Conservation (phyloP, 2,888 invertebrate genomes). For the Leucoma salicis region DNA sequence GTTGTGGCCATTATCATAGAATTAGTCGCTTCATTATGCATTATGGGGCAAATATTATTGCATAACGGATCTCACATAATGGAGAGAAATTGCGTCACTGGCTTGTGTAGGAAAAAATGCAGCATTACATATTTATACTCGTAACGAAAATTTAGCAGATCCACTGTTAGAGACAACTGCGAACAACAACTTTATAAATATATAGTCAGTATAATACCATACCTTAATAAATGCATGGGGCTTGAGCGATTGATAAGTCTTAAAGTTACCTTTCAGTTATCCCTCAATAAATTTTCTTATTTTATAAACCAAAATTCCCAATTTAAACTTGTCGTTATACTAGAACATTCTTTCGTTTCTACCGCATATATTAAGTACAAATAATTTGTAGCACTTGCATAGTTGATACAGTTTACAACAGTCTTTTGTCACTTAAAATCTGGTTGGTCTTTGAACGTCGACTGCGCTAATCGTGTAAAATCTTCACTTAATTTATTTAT, state of each 20-base stretch:
- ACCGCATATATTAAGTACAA: conserved; percentile 7
- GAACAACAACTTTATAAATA: not conserved
- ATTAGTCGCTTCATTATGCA: too few relatives aligned
- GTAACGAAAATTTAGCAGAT: too few relatives aligned
- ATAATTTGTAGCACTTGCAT: conserved; percentile 3
- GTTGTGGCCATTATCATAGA: too few relatives aligned
- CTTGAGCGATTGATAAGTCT: conserved; percentile 38
- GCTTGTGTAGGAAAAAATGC: too few relatives aligned
- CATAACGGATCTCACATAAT: too few relatives aligned
- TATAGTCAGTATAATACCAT: not conserved
- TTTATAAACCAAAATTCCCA: not conserved
- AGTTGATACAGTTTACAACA: not conserved
- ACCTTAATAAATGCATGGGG: conserved; percentile 31
- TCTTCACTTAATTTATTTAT: conserved; percentile 67
- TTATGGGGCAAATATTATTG: too few relatives aligned
- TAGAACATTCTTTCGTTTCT: not conserved
- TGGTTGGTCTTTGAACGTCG: conserved; percentile 49
- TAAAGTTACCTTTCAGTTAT: conserved; percentile 28
- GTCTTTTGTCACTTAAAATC: conserved; percentile 33
- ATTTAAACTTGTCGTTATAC: not conserved
- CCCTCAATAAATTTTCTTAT: not conserved
- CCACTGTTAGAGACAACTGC: too few relatives aligned
- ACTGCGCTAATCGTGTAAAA: conserved; percentile 57
- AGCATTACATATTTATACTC: too few relatives aligned
- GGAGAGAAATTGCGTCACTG: too few relatives aligned